These are phyloP conservation scores for Parazoanthus atlanticus DNA, from an alignment of 92 coral and sea anemone genomes.

Conservation along the genomic window DNA sequence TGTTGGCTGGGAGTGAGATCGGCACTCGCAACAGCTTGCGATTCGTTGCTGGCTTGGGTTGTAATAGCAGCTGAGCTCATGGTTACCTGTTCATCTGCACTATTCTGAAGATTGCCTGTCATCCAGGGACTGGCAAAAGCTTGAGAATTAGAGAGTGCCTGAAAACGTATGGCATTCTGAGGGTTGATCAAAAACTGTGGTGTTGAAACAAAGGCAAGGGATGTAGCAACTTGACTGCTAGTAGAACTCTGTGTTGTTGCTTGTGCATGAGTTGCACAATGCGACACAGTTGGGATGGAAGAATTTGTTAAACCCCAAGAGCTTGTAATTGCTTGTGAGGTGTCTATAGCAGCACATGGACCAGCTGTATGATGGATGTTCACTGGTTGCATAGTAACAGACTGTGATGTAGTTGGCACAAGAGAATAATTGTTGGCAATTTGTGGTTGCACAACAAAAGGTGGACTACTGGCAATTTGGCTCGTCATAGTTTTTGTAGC, in stretches of 20 bases:
- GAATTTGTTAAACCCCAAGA: neutral
- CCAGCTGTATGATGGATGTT: neutral
- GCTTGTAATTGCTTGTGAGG: neutral
- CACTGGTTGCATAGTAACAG: neutral
- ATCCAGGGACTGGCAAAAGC: neutral
- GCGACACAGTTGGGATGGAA: neutral
- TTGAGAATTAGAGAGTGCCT: neutral
- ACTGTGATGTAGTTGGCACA: neutral
- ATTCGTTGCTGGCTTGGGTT: neutral
- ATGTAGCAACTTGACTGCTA: neutral
- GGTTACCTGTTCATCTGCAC: neutral
- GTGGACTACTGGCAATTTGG: constrained; percentile 7
- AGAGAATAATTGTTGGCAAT: neutral
- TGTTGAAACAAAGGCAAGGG: neutral
- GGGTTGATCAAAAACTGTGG: constrained; percentile 15
- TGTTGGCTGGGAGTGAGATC: neutral
- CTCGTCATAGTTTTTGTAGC: neutral
- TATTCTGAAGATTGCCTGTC: neutral
- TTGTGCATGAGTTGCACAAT: neutral
- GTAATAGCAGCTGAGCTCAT: neutral
- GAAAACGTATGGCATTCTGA: neutral
- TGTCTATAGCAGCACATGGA: neutral
- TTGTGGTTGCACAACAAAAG: neutral
- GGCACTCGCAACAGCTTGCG: neutral
- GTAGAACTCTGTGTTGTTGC: neutral